phyloP scores from a whole-genome alignment of 2,113 vertebrate genomes.

The Cebidichthys violaceus region DNA sequence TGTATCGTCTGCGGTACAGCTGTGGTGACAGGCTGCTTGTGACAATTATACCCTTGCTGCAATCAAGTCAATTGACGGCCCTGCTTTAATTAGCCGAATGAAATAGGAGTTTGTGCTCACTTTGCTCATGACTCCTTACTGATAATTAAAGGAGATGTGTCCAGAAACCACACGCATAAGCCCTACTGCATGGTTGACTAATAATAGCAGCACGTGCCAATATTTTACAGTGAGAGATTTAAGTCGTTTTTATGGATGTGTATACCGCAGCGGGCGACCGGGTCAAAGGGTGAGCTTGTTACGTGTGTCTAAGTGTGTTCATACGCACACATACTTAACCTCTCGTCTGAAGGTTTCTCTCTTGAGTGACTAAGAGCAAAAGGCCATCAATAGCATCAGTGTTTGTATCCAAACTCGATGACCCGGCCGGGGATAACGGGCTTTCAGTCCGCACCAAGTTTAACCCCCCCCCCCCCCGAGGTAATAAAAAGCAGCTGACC shows the following conservation, averaged over 20 bases:
- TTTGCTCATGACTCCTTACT: slow-evolving; percentile 54
- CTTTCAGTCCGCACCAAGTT: slow-evolving; percentile 62
- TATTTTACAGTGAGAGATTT: slow-evolving; percentile 51
- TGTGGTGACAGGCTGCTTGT: slow-evolving; percentile 70
- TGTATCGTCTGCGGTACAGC: slow-evolving; percentile 55
- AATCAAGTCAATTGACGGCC: slow-evolving; percentile 64
- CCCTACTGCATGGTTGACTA: slow-evolving; percentile 54
- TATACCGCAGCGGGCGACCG: slow-evolving; percentile 35
- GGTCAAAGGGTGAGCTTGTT: slow-evolving; percentile 44
- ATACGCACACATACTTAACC: slow-evolving; percentile 20
- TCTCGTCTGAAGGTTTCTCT: slow-evolving; percentile 13
- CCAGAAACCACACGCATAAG: slow-evolving; percentile 68
- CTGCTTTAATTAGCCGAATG: slow-evolving; percentile 76
- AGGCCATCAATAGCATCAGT: slow-evolving; percentile 64
- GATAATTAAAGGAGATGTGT: slow-evolving; percentile 73
- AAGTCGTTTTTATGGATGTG: slow-evolving; percentile 25
- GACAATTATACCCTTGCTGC: slow-evolving; percentile 72
- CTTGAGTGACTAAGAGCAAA: slow-evolving; percentile 43
- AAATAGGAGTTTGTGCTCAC: slow-evolving; percentile 65
- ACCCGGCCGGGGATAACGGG: slow-evolving; percentile 80
- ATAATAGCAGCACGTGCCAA: slow-evolving; percentile 58
- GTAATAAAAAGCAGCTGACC: slow-evolving; percentile 83
- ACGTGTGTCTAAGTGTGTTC: slow-evolving; percentile 19
- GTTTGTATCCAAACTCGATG: slow-evolving; percentile 69
- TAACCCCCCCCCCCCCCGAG: slow-evolving; percentile 36